Evolutionary conservation across 2,113 vertebrate genomes (phyloP).

Genomic region (Cololabis saira): DNA sequence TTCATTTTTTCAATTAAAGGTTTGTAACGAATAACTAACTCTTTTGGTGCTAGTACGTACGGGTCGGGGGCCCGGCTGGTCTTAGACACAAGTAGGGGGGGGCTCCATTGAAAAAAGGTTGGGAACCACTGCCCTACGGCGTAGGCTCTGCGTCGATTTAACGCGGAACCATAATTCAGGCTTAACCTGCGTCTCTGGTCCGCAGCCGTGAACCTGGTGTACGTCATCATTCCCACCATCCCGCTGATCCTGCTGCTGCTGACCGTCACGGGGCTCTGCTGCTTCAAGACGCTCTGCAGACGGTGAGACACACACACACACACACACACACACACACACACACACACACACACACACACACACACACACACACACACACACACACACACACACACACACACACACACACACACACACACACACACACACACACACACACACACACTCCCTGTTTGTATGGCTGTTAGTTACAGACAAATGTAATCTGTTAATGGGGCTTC

Average conservation of each 20-base stretch:
- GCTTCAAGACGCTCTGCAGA: slow-evolving; percentile 83
- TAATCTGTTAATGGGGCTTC: not conserved
- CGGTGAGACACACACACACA: slow-evolving; percentile 81
- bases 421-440: not conserved
- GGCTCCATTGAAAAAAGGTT: no score
- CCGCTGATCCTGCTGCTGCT: slow-evolving; percentile 87
- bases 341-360: not conserved
- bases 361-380: not conserved
- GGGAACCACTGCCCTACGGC: no score
- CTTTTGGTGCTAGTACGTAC: no score
- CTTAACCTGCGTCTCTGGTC: slow-evolving; percentile 16
- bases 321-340: not conserved
- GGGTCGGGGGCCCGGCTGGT: no score
- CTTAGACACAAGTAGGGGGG: no score
- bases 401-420: not conserved
- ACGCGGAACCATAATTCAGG: no score
- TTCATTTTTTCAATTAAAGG: no score
- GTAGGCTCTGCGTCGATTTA: no score
- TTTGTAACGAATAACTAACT: no score
- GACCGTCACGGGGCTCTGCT: slow-evolving; percentile 80
- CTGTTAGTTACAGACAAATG: no score
- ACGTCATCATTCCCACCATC: slow-evolving; percentile 88
- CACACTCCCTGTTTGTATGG: not conserved
- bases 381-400: not conserved
- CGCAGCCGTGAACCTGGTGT: slow-evolving; percentile 83